Conservation (phyloP, 2,113 vertebrate genomes). For the Leuciscus idus region DNA sequence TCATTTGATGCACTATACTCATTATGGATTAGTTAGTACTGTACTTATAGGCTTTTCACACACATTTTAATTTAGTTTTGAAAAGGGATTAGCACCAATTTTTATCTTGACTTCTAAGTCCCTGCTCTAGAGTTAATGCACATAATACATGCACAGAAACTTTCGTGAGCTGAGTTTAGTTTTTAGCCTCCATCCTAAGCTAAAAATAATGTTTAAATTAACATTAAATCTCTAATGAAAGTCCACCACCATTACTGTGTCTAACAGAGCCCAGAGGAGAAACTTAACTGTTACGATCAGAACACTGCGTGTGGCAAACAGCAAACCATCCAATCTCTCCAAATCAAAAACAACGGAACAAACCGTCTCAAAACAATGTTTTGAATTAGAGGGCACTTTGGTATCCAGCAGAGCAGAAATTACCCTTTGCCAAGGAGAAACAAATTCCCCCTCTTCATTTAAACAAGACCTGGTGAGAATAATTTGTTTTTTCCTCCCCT, state of each 20-base stretch:
- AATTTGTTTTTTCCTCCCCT: constrained; percentile 42
- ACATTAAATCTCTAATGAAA: constrained; percentile 28
- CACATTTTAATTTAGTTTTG: not conserved
- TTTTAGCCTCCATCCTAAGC: not conserved
- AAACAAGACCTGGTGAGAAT: constrained; percentile 47
- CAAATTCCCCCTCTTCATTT: constrained; percentile 53
- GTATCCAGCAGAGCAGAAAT: constrained; percentile 33
- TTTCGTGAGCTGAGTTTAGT: not conserved
- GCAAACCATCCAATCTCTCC: not conserved
- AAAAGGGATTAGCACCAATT: not conserved
- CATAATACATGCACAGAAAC: not conserved
- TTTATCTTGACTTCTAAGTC: not conserved
- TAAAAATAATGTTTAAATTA: not conserved
- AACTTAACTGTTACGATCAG: constrained; percentile 2
- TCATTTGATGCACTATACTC: not conserved
- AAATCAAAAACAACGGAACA: constrained; percentile 13
- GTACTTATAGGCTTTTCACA: not conserved
- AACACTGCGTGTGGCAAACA: not conserved
- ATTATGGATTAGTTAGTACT: not conserved
- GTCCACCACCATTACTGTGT: not conserved
- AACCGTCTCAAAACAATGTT: not conserved
- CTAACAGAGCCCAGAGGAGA: constrained; percentile 16
- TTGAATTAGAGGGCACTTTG: constrained; percentile 36
- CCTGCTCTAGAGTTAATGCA: not conserved
- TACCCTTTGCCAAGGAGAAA: constrained; percentile 47